A percentile compares a stretch with the other conserved stretches of the same genome.
These are phyloP conservation scores for Apis laboriosa DNA, from an alignment of 1,140 invertebrate species.

Conservation along the genomic window DNA sequence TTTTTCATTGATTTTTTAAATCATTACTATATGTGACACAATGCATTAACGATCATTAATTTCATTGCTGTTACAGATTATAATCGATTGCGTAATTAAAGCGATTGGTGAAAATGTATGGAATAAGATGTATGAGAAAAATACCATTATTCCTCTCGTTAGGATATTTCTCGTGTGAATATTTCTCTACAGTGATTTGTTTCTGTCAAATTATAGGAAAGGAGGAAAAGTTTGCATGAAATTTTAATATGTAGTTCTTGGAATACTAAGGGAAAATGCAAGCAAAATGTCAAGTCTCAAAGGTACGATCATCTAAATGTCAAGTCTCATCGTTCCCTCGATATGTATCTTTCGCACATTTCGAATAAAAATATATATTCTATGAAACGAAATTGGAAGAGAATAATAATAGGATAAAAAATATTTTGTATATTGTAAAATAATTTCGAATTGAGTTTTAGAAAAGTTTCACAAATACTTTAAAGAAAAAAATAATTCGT, in stretches of 20 bases:
- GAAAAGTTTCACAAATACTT: no score
- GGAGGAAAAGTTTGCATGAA: not conserved
- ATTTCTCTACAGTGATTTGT: not conserved
- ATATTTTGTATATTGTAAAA: no score
- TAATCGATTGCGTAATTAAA: conserved; percentile 3
- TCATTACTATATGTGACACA: not conserved
- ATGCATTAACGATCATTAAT: conserved; percentile 3
- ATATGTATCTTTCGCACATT: not conserved
- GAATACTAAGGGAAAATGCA: not conserved
- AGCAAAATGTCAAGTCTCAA: not conserved
- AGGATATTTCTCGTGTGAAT: not conserved
- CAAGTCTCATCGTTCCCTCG: not conserved
- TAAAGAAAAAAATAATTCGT: no score
- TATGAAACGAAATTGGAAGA: no score
- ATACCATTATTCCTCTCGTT: not conserved
- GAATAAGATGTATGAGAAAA: not conserved
- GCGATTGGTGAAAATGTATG: not conserved
- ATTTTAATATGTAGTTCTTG: not conserved
- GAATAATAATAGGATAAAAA: no score
- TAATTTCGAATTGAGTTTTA: no score
- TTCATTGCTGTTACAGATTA: not conserved
- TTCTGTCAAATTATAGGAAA: not conserved
- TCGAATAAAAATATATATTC: not conserved
- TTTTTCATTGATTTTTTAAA: conserved; percentile 23
- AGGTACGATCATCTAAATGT: not conserved